A percentile compares a stretch with the other conserved stretches of the same genome.
phyloP scores from a whole-genome alignment of 2,797 vertebrate species.

The Hypotaenidia okinawae region DNA sequence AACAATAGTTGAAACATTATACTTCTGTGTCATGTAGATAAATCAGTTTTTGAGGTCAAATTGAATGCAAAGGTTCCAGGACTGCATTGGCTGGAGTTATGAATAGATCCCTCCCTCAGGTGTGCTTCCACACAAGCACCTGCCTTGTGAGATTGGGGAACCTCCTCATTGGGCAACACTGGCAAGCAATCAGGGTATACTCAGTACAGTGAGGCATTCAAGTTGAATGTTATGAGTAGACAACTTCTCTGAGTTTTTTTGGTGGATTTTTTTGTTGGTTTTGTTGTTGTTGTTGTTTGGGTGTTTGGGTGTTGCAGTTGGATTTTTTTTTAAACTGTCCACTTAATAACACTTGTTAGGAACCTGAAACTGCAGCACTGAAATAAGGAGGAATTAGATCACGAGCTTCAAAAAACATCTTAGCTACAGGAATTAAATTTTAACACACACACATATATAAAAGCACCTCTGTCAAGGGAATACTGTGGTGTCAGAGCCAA shows the following conservation, averaged over 20 bases:
- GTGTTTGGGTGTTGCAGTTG: no score
- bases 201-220: background rate
- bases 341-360: background rate
- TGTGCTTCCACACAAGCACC: background rate
- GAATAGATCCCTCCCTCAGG: background rate
- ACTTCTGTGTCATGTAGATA: background rate
- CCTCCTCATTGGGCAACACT: background rate
- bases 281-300: no score
- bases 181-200: background rate
- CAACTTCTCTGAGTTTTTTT: background rate
- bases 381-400: background rate
- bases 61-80: background rate
- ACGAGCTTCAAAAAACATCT: background rate
- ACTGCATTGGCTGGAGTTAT: background rate
- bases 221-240: background rate
- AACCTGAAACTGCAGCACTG: background rate
- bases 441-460: background rate
- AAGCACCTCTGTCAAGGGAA: background rate
- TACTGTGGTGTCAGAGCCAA: background rate
- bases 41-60: background rate
- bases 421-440: background rate
- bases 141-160: background rate
- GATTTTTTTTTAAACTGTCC: background rate
- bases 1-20: background rate
- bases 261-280: no score